Evolutionary conservation across 2,797 vertebrate species (phyloP).

Genomic region (Clarias fuscus): DNA sequence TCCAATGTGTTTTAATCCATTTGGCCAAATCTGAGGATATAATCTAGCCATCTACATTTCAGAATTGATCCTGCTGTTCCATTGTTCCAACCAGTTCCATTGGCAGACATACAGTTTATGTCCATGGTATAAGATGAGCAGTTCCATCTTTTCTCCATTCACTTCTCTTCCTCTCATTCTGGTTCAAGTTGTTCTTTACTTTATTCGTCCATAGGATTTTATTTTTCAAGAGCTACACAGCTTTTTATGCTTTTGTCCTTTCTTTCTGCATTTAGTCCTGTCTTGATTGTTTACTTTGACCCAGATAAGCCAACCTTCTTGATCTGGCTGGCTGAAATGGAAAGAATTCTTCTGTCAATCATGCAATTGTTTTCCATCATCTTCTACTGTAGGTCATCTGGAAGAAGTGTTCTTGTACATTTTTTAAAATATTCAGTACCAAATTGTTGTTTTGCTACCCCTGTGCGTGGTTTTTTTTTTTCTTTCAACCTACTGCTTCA

Average conservation of each 20-base stretch:
- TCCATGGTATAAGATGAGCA: background rate
- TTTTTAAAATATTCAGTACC: background rate
- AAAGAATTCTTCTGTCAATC: constrained; percentile 28
- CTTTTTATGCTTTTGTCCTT: background rate
- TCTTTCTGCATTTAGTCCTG: background rate
- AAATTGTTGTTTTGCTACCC: background rate
- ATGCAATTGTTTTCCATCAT: constrained; percentile 45
- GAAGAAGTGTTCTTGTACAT: constrained; percentile 15
- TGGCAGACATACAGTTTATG: background rate
- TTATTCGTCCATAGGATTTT: background rate
- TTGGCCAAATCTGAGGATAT: background rate
- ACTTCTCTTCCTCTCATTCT: background rate
- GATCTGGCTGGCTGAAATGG: background rate
- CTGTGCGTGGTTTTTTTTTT: background rate
- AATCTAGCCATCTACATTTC: background rate
- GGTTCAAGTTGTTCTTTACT: background rate
- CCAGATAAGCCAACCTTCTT: background rate
- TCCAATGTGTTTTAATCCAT: background rate
- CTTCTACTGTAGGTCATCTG: constrained; percentile 24
- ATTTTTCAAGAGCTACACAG: background rate
- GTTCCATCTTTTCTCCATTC: background rate
- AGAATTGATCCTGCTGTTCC: background rate
- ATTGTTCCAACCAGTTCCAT: background rate
- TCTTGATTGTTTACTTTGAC: background rate
- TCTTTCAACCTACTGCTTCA: background rate